phyloP scores from a whole-genome alignment of 2,113 vertebrate species.

The Eidolon helvum region DNA sequence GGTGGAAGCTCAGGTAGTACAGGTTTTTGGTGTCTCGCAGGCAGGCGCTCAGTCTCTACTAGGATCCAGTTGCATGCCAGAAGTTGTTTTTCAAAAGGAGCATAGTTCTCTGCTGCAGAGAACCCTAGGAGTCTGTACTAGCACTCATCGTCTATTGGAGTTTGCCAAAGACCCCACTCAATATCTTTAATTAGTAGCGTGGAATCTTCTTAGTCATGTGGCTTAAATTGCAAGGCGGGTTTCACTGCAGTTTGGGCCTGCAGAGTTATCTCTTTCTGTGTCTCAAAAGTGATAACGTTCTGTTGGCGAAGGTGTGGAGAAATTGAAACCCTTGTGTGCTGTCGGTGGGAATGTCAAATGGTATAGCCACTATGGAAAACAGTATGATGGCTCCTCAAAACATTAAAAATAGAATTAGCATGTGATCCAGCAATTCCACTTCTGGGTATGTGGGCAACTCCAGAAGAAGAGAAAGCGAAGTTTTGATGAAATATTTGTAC shows the following conservation, averaged over 20 bases:
- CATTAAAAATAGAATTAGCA: neutral
- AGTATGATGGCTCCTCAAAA: neutral
- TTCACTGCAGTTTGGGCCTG: neutral
- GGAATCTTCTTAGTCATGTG: neutral
- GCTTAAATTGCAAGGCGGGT: neutral
- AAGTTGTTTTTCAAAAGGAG: neutral
- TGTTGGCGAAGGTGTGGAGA: neutral
- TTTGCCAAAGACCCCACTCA: neutral
- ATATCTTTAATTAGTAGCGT: neutral
- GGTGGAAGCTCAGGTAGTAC: accelerated
- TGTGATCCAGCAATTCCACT: neutral
- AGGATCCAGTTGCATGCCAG: no score
- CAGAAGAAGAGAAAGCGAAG: neutral
- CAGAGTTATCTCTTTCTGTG: neutral
- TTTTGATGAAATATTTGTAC: neutral
- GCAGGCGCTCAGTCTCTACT: neutral
- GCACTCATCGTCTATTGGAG: accelerated
- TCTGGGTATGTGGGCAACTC: neutral
- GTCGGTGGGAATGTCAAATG: neutral
- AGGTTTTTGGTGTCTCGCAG: neutral
- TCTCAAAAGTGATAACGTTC: neutral
- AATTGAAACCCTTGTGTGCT: neutral
- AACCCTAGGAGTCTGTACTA: no score
- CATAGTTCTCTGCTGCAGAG: neutral
- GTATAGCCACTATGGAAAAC: neutral